Percentiles rank a stretch among this genome's conserved stretches.
Evolutionary conservation across 2,888 invertebrate genomes (phyloP).

Genomic region (Pterostichus madidus): DNA sequence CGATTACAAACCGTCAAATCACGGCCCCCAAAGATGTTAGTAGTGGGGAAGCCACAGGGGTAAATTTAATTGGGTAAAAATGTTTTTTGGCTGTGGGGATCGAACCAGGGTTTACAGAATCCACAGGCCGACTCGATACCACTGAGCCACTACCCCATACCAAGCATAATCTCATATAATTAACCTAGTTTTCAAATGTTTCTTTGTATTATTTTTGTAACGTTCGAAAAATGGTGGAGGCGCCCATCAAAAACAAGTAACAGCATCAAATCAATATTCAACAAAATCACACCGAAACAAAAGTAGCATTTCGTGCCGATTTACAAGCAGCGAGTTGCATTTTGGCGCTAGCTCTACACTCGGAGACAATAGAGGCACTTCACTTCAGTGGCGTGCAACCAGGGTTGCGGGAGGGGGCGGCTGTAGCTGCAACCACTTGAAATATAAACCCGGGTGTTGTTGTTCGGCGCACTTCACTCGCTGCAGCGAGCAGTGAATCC

Average conservation of each 20-base stretch:
- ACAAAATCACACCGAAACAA: slow-evolving; percentile 3
- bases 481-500: not conserved
- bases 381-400: slow-evolving; percentile 9
- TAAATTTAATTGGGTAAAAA: too few species aligned
- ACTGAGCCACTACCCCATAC: too few species aligned
- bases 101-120: too few species aligned
- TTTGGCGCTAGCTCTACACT: slow-evolving; percentile 15
- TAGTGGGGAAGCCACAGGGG: too few species aligned
- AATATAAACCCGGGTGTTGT: slow-evolving; percentile 29
- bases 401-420: not conserved
- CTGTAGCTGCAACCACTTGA: not conserved
- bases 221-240: too few species aligned
- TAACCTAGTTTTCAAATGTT: too few species aligned
- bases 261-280: not conserved
- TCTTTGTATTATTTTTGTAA: too few species aligned
- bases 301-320: slow-evolving; percentile 26
- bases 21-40: too few species aligned
- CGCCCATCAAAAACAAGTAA: not conserved
- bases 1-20: too few species aligned
- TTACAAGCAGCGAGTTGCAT: slow-evolving; percentile 34
- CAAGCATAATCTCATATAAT: too few species aligned
- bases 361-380: slow-evolving; percentile 25
- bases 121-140: too few species aligned
- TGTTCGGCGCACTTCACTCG: slow-evolving; percentile 39
- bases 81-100: too few species aligned